Conservation (phyloP, 2,888 invertebrate genomes). For the Teleiodes luculella region DNA sequence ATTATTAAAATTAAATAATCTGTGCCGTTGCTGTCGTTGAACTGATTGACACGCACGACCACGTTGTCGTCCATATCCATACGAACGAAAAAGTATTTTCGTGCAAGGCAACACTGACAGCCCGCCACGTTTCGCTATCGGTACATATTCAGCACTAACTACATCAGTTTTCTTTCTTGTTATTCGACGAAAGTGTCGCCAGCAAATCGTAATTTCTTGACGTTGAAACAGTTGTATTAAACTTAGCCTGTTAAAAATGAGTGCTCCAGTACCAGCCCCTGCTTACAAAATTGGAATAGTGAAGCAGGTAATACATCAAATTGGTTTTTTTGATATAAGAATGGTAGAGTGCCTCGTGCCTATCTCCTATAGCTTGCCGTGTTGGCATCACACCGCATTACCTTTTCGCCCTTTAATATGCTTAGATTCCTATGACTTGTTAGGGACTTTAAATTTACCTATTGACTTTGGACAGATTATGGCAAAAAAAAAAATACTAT, state of each 20-base stretch:
- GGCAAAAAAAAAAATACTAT: too few species aligned
- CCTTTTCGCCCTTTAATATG: conserved; percentile 11
- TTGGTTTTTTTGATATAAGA: conserved; percentile 28
- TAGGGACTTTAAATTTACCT: neutral
- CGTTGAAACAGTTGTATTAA: conserved; percentile 41
- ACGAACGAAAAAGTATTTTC: neutral
- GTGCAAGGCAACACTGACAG: conserved; percentile 56
- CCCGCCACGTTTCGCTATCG: conserved; percentile 71
- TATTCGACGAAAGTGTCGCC: conserved; percentile 40
- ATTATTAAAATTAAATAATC: too few species aligned
- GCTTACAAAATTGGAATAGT: conserved; percentile 68
- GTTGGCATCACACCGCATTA: conserved; percentile 59
- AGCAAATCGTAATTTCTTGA: conserved; percentile 49
- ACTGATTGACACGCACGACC: conserved; percentile 11
- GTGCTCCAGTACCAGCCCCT: conserved; percentile 60
- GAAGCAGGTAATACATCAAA: conserved; percentile 66
- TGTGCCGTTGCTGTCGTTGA: too few species aligned
- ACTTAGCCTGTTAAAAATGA: conserved; percentile 56
- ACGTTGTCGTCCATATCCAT: too few species aligned
- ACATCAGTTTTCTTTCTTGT: conserved; percentile 23
- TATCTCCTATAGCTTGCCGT: conserved; percentile 54
- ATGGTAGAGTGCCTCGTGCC: conserved; percentile 58
- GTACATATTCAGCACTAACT: too few species aligned
- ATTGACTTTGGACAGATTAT: neutral
- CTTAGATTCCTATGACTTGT: neutral